Percentiles rank a stretch among this genome's conserved stretches.
Conservation (phyloP, 2,888 invertebrate species). For the Callyntrura sp. region DNA sequence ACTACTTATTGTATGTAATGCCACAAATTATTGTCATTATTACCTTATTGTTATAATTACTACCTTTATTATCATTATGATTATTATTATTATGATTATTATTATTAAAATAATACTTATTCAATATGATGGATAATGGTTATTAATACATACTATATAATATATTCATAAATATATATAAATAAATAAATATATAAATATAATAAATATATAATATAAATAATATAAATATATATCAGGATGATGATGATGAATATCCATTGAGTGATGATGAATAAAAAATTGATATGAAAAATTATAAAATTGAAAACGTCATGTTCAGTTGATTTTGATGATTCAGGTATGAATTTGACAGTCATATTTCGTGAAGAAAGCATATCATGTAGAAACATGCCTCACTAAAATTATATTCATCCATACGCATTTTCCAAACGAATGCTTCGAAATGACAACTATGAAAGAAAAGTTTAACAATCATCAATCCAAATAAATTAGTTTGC, state of each 20-base stretch:
- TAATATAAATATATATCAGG: slow-evolving; percentile 70
- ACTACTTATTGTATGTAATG: slow-evolving; percentile 43
- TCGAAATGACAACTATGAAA: too few relatives aligned
- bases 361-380: too few relatives aligned
- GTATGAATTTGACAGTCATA: too few relatives aligned
- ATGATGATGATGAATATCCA: slow-evolving; percentile 76
- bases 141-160: slow-evolving; percentile 37
- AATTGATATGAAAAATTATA: slow-evolving; percentile 74
- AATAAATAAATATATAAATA: slow-evolving; percentile 54
- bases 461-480: too few relatives aligned
- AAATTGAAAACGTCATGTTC: too few relatives aligned
- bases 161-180: slow-evolving; percentile 43
- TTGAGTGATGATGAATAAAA: slow-evolving; percentile 78
- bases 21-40: slow-evolving; percentile 39
- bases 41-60: slow-evolving; percentile 35
- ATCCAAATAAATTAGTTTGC: too few relatives aligned
- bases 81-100: slow-evolving; percentile 34
- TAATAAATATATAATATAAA: too few relatives aligned
- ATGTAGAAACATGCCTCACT: too few relatives aligned
- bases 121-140: not conserved
- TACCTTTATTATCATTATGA: slow-evolving; percentile 25
- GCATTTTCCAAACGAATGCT: too few relatives aligned
- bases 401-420: too few relatives aligned
- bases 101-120: slow-evolving; percentile 33
- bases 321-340: too few relatives aligned